These are phyloP conservation scores for Amphipyra tragopoginis DNA, from an alignment of 2,888 invertebrate genomes.

Conservation along the genomic window DNA sequence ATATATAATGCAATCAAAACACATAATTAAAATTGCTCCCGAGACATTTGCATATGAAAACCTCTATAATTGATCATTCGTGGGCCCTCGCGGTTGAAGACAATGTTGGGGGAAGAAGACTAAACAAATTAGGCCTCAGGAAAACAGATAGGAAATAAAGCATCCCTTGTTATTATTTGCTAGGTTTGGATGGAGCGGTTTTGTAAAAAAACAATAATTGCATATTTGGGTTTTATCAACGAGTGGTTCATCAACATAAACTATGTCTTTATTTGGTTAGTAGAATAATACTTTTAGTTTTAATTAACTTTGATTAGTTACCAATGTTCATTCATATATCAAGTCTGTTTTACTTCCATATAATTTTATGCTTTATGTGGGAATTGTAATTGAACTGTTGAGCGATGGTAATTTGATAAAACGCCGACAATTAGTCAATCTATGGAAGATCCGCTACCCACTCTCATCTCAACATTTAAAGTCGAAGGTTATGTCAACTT, in stretches of 20 bases:
- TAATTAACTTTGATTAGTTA: too few species aligned
- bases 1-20: slow-evolving; percentile 86
- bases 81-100: slow-evolving; percentile 66
- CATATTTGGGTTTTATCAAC: background rate
- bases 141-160: slow-evolving; percentile 54
- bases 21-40: slow-evolving; percentile 87
- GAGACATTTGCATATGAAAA: slow-evolving; percentile 88
- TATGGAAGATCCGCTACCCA: background rate
- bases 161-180: slow-evolving; percentile 40
- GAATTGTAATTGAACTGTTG: too few species aligned
- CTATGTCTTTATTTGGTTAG: background rate
- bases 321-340: too few species aligned
- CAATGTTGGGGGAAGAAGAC: slow-evolving; percentile 64
- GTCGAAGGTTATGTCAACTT: too few species aligned
- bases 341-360: too few species aligned
- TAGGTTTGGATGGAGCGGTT: slow-evolving; percentile 9
- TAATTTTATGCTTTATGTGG: too few species aligned
- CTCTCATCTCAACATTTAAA: background rate
- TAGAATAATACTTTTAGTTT: too few species aligned
- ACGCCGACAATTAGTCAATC: background rate
- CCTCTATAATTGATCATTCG: slow-evolving; percentile 85
- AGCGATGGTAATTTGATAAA: background rate
- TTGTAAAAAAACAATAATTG: background rate
- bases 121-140: slow-evolving; percentile 76
- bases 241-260: background rate